Percentiles rank a stretch among this genome's conserved stretches.
phyloP scores from a whole-genome alignment of 2,113 vertebrate genomes.

The Thalassarche chlororhynchos region DNA sequence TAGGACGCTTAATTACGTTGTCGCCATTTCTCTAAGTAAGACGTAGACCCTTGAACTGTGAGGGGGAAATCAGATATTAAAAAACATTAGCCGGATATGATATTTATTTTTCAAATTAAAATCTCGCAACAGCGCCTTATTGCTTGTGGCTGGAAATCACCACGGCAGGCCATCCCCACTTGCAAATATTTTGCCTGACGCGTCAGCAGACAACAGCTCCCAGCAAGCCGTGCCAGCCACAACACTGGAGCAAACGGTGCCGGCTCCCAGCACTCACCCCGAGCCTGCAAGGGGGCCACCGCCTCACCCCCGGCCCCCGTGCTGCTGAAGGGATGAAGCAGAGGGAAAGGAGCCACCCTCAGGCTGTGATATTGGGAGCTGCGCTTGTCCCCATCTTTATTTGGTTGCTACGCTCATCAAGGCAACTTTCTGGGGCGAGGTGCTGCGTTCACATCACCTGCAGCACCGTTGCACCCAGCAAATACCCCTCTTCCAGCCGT shows the following conservation, averaged over 20 bases:
- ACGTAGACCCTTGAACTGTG: not conserved
- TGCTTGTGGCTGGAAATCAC: not conserved
- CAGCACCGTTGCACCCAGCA: rapidly evolving
- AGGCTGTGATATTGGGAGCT: not conserved
- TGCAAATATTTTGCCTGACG: not conserved
- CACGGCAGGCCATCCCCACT: not conserved
- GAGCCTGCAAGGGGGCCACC: not conserved
- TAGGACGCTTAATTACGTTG: not conserved
- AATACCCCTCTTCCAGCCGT: not conserved
- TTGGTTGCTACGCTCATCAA: not conserved
- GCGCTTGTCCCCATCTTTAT: not conserved
- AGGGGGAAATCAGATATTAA: not conserved
- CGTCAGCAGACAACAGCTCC: not conserved
- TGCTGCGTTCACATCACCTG: rapidly evolving
- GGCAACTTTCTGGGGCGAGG: not conserved
- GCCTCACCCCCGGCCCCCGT: rapidly evolving
- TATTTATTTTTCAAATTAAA: not conserved
- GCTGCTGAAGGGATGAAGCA: rapidly evolving
- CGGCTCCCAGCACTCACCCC: not conserved
- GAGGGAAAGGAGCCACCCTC: not conserved
- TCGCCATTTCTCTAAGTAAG: not conserved
- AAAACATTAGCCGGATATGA: rapidly evolving
- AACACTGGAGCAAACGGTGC: not conserved
- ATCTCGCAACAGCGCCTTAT: not conserved
- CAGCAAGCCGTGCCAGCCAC: not conserved